Conservation (phyloP, 2,113 vertebrate genomes). For the Panurus biarmicus region DNA sequence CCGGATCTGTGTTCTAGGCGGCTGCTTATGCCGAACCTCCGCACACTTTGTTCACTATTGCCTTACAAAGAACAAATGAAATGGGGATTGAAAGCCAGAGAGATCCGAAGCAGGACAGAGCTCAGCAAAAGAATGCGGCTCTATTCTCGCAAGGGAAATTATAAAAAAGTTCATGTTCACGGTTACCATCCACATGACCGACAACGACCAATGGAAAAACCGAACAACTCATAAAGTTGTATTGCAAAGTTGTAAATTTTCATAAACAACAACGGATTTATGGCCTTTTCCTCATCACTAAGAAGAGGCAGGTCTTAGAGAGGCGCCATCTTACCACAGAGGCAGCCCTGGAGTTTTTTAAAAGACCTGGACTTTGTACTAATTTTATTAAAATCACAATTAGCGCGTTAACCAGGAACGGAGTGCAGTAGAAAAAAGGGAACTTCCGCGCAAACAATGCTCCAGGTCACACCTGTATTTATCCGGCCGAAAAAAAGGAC, state of each 20-base stretch:
- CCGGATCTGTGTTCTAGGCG: constrained; percentile 54
- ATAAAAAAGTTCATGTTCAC: constrained; percentile 99
- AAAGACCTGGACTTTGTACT: constrained; percentile 56
- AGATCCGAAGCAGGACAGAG: constrained; percentile 81
- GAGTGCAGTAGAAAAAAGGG: background rate
- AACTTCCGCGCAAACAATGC: background rate
- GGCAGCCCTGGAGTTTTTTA: constrained; percentile 63
- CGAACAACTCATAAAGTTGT: constrained; percentile 94
- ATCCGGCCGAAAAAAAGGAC: background rate
- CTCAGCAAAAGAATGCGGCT: constrained; percentile 89
- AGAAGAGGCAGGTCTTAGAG: constrained; percentile 85
- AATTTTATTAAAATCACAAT: constrained; percentile 59
- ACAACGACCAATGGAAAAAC: constrained; percentile 85
- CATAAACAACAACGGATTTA: constrained; percentile 99
- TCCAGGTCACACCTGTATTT: background rate
- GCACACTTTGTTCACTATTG: constrained; percentile 63
- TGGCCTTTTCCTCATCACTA: constrained; percentile 87
- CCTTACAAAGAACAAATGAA: constrained; percentile 69
- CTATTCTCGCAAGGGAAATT: constrained; percentile 95
- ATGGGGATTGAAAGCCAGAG: constrained; percentile 65
- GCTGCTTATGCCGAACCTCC: constrained; percentile 57
- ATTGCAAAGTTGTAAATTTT: constrained; percentile 99
- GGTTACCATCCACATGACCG: constrained; percentile 90
- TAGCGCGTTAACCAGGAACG: background rate
- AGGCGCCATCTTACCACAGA: constrained; percentile 94